Evolutionary conservation across 1,140 invertebrate species (phyloP).

Genomic region (Drosophila ohnishii): DNA sequence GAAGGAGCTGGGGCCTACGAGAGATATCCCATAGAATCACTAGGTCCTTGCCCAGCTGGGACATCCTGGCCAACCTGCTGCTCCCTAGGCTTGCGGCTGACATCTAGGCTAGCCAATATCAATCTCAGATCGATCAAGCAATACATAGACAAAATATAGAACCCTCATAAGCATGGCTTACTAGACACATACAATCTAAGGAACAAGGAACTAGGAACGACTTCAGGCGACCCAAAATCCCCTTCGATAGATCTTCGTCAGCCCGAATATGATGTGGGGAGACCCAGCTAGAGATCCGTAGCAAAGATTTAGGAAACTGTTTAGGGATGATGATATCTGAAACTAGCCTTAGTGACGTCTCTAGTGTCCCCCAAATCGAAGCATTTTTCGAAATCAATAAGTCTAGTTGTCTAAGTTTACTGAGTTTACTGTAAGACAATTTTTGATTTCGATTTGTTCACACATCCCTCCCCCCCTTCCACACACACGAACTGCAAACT

Average conservation of each 20-base stretch:
- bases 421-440: constrained; percentile 43
- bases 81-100: constrained; percentile 31
- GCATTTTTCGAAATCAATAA: constrained; percentile 39
- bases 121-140: constrained; percentile 58
- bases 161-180: constrained; percentile 70
- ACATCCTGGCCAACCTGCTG: constrained; percentile 34
- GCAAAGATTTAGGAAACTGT: constrained; percentile 32
- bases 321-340: constrained; percentile 17
- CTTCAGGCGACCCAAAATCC: constrained; percentile 29
- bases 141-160: constrained; percentile 64
- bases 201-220: constrained; percentile 37
- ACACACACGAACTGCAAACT: constrained; percentile 65
- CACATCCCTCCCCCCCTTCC: background rate
- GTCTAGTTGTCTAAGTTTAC: constrained; percentile 43
- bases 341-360: constrained; percentile 32
- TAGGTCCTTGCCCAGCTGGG: constrained; percentile 13
- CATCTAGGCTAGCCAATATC: constrained; percentile 53
- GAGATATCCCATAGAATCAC: constrained; percentile 24
- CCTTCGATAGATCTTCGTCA: constrained; percentile 15
- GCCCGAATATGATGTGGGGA: constrained; percentile 7
- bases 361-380: constrained; percentile 34
- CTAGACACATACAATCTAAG: constrained; percentile 57
- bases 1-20: constrained; percentile 4
- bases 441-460: constrained; percentile 34
- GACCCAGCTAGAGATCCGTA: constrained; percentile 26